Evolutionary conservation across 1,140 invertebrate species (phyloP).

Genomic region (Hypothenemus hampei): DNA sequence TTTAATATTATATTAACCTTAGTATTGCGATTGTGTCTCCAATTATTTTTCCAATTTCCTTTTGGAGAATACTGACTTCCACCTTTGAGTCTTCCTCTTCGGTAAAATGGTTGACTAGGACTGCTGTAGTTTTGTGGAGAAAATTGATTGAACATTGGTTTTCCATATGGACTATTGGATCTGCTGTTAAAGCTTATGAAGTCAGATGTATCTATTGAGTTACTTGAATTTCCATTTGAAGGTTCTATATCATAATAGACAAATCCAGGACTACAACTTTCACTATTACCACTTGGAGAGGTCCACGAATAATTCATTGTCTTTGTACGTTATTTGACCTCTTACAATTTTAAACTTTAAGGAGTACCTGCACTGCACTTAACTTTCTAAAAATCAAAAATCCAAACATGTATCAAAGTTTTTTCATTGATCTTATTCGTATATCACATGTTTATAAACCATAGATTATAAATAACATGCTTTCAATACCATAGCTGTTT

Average conservation of each 20-base stretch:
- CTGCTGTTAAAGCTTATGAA: conserved; percentile 1
- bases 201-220: neutral
- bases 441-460: no score
- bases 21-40: neutral
- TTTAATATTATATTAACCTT: neutral
- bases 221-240: neutral
- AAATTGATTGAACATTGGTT: neutral
- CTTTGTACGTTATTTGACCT: no score
- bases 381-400: no score
- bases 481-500: no score
- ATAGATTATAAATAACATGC: no score
- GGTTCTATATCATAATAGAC: neutral
- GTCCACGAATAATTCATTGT: no score
- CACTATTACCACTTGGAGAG: no score
- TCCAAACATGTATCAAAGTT: no score
- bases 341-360: no score
- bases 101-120: neutral
- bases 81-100: neutral
- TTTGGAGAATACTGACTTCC: neutral
- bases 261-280: conserved; percentile 1
- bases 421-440: no score
- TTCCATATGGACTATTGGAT: neutral
- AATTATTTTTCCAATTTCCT: neutral
- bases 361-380: no score
- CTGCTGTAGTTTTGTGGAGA: conserved; percentile 3